phyloP scores from a whole-genome alignment of 2,888 invertebrate species.

The Mesorhabditis sp. region DNA sequence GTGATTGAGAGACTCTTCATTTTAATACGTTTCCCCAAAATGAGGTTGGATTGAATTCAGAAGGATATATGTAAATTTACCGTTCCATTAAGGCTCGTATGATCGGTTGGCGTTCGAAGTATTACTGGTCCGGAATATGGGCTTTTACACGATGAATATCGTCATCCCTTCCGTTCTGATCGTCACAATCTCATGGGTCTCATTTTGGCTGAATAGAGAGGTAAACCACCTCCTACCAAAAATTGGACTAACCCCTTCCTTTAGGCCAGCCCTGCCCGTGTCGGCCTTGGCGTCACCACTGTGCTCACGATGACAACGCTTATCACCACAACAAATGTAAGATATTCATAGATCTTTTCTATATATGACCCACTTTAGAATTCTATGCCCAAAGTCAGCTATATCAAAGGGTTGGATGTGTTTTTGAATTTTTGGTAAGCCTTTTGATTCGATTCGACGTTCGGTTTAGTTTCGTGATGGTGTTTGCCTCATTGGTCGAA shows the following conservation, averaged over 20 bases:
- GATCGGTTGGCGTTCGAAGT: slow-evolving; percentile 57
- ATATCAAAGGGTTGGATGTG: slow-evolving; percentile 71
- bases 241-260: not conserved
- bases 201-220: slow-evolving; percentile 57
- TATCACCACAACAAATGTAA: slow-evolving; percentile 68
- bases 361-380: slow-evolving; percentile 25
- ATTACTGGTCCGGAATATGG: slow-evolving; percentile 86
- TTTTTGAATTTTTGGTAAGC: slow-evolving; percentile 55
- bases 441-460: not conserved
- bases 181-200: slow-evolving; percentile 57
- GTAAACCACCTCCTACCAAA: slow-evolving; percentile 11
- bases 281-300: slow-evolving; percentile 64
- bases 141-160: slow-evolving; percentile 82
- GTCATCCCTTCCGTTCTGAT: slow-evolving; percentile 49
- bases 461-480: slow-evolving; percentile 52
- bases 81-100: slow-evolving; percentile 55
- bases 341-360: not conserved
- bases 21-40: slow-evolving; percentile 2
- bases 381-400: slow-evolving; percentile 87
- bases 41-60: not conserved
- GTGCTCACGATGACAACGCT: slow-evolving; percentile 57
- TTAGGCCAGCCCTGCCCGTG: slow-evolving; percentile 51
- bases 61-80: no score
- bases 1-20: not conserved
- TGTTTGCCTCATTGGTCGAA: slow-evolving; percentile 81